Evolutionary conservation across 2,888 invertebrate species (phyloP), one percentile per base, ranked within the genome.

Genomic region (Ennomos quercinarius): DNA sequence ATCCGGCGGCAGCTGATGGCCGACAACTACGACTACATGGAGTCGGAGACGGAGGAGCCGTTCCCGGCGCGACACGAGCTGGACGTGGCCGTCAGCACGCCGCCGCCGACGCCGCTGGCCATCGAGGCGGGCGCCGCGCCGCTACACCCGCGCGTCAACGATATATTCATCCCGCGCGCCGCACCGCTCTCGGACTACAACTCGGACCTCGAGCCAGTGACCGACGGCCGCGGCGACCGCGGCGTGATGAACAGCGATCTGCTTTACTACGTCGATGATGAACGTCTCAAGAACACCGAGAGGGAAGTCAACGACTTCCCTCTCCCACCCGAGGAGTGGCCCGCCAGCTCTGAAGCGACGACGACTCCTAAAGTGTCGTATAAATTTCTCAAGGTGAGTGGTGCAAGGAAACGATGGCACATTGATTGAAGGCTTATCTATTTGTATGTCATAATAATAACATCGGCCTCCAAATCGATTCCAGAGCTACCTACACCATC

Each of bases 11-110:
- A 82, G 55, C 74, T 86, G 27, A 82, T 81, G 77, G 54, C 63
- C 2, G 71, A 84, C 57, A 86, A 86, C 72, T 84, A 85, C 58
- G 85, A 86, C 64, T 86, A 86, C 61, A 59, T 68, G 59, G 55
- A 71, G 0, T 45, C 61, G 5, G 68, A 65, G 10, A 58, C 60
- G 10, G 61, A 58, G 1, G 72, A 70, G 10, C 41, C 46, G 10
- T 49, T 49, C 13, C 48, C 57, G 38, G 10, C 37, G 38, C 46
- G n/a, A 6, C 63, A 51, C 37, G 57, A 51, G 27, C 53, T 74
- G 9, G 74, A 74, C 46, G 72, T 79, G 53, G 47, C 73, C 27
- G 38, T 13, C 9, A 35, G 37, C 17, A 38, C 46, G 17, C 13
- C 44, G 10, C 9, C 38, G 13, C 9, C 40, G n/a, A 13, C 43